Evolutionary conservation across 2,797 vertebrate genomes (phyloP), one percentile per base, ranked within the genome.

Genomic region (Molothrus ater): DNA sequence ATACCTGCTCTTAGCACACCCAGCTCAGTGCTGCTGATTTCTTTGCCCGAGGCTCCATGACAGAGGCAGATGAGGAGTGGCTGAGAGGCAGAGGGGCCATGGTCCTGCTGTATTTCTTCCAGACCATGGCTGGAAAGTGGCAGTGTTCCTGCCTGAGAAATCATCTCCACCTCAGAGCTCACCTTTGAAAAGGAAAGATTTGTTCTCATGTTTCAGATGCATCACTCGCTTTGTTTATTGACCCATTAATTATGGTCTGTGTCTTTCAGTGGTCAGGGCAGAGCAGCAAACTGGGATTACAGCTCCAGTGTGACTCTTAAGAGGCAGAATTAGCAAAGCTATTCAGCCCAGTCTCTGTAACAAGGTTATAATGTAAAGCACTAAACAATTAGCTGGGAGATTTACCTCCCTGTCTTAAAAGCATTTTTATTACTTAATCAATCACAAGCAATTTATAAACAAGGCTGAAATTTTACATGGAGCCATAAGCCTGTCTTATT

Each of bases 371-470:
- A 97, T 97, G 89, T 95, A 97, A 97, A 97, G 93, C 96, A 81
- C 95, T 93, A 92, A 96, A 97, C 97, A 98, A 98, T 98, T 98
- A 98, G 88, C 94, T 93, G 80, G 47, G 81, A 97, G 97, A 97
- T 97, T 97, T 98, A 98, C 97, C 96, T 97, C 96, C 92, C 93
- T 97, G 96, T 97, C 97, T 96, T 98, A 98, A 98, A 98, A 98
- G 98, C 97, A 94, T 97, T 98, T 98, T 98, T 98, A 98, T 98
- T 97, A 97, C 97, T 98, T 98, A 97, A 98, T 98, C 98, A 97
- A 98, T 98, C 97, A 97, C 71, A 72, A 92, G 95, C 97, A 97
- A 97, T 98, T 98, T 97, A 98, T 97, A 98, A 98, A 98, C 98
- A 98, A 97, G 96, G 92, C 90, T 95, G 57, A 93, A 92, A 78